Evolutionary conservation across 2,113 vertebrate genomes (phyloP).

Genomic region (Spea multiplicata): DNA sequence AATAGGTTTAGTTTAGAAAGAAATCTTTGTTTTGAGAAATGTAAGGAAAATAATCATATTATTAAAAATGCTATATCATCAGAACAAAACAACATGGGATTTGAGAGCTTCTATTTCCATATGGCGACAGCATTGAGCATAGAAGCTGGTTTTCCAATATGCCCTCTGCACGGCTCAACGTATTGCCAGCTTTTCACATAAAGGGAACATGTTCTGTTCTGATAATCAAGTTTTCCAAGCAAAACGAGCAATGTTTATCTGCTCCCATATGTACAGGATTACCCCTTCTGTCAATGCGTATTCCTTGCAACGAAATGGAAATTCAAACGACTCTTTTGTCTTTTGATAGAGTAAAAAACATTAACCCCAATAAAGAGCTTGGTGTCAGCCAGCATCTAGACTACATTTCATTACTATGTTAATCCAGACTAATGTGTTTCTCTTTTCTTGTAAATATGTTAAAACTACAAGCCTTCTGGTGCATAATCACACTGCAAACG

Average conservation of each 20-base stretch:
- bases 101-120: neutral
- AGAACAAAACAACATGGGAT: neutral
- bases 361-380: constrained; percentile 31
- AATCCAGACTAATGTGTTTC: constrained; percentile 5
- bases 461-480: constrained; percentile 8
- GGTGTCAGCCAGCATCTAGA: constrained; percentile 1
- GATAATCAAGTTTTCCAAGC: constrained; percentile 26
- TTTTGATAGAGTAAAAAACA: constrained; percentile 13
- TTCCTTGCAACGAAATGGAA: constrained; percentile 21
- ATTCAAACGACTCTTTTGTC: constrained; percentile 24
- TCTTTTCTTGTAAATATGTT: constrained; percentile 27
- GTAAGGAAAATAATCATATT: no score
- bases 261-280: constrained; percentile 29
- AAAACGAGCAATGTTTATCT: constrained; percentile 37
- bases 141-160: neutral
- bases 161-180: neutral
- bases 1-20: no score
- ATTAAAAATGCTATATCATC: no score
- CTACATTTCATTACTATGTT: constrained; percentile 32
- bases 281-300: constrained; percentile 15
- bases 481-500: neutral
- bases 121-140: neutral
- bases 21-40: no score
- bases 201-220: constrained; percentile 31
- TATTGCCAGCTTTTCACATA: constrained; percentile 25